These are phyloP conservation scores for Sapayoa aenigma DNA, from an alignment of 2,113 vertebrate species.

Conservation along the genomic window DNA sequence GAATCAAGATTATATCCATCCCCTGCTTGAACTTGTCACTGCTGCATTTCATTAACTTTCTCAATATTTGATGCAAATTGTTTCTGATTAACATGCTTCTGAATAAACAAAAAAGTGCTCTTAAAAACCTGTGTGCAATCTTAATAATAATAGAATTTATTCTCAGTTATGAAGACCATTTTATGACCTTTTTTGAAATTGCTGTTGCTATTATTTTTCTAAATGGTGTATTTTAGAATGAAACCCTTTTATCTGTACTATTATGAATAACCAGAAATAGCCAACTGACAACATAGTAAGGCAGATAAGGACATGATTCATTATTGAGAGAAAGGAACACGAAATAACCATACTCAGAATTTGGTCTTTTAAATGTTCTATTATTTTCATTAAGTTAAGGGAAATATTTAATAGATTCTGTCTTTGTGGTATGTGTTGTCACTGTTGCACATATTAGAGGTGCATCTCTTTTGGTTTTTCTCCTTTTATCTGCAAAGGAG, in stretches of 20 bases:
- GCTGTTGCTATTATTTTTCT: background rate
- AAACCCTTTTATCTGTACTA: background rate
- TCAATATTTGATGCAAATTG: constrained; percentile 31
- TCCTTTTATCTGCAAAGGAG: background rate
- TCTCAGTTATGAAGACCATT: background rate
- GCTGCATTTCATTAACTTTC: constrained; percentile 6
- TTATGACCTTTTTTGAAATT: background rate
- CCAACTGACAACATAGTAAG: background rate
- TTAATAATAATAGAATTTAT: background rate
- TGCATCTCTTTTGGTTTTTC: background rate
- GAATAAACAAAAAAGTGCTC: background rate
- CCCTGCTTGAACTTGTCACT: background rate
- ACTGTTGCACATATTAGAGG: background rate
- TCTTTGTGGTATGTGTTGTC: background rate
- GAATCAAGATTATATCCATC: background rate
- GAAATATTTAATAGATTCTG: background rate
- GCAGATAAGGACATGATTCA: background rate
- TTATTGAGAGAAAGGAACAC: background rate
- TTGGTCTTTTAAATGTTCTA: background rate
- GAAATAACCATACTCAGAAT: background rate
- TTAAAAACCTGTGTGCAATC: background rate
- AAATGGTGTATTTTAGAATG: background rate
- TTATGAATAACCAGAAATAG: background rate
- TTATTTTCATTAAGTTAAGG: background rate
- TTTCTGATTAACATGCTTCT: background rate